These are phyloP conservation scores for Euwallacea similis DNA, from an alignment of 1,140 invertebrate genomes.

Conservation along the genomic window DNA sequence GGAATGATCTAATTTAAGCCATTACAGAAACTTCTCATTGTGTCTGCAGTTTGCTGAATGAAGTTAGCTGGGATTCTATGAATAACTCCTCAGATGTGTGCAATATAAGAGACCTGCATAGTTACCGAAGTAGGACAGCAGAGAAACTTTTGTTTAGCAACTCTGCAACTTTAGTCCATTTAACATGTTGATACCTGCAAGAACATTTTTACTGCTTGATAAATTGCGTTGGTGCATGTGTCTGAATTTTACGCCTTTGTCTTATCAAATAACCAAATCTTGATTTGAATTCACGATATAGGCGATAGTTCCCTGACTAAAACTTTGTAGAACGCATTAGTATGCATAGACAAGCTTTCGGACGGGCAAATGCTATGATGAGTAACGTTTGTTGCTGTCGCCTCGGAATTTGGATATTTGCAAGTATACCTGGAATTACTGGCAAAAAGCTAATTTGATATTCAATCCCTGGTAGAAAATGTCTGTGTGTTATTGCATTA, in stretches of 20 bases:
- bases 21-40: conserved; percentile 15
- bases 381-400: conserved; percentile 7
- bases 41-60: neutral
- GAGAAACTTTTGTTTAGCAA: neutral
- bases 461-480: neutral
- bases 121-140: neutral
- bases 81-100: neutral
- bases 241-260: too few species aligned
- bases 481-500: neutral
- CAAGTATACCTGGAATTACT: neutral
- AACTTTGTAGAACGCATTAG: conserved; percentile 4
- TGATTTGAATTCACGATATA: conserved; percentile 6
- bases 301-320: conserved; percentile 3
- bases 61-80: too few species aligned
- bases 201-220: neutral
- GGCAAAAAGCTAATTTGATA: neutral
- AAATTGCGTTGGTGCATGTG: neutral
- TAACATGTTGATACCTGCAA: neutral
- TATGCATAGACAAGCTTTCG: conserved; percentile 1
- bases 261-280: neutral
- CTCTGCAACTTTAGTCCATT: conserved; percentile 2
- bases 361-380: conserved; percentile 9
- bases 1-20: conserved; percentile 11
- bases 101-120: neutral
- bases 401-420: neutral